A percentile compares a stretch with the other conserved stretches of the same genome.
Conservation (phyloP, 2,888 invertebrate genomes). For the Clanis bilineata region DNA sequence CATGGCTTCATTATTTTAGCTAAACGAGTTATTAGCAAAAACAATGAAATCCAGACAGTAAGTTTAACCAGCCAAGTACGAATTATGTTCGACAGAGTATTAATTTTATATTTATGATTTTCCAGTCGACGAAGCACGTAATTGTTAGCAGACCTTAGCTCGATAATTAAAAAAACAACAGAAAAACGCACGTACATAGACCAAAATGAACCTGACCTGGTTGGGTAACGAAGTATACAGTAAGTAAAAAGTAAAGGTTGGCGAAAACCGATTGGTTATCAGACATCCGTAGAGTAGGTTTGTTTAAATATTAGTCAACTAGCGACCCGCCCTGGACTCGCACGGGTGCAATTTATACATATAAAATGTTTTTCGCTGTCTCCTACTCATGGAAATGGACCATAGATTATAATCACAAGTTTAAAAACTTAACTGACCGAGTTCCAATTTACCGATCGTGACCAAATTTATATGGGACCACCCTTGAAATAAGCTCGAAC, state of each 20-base stretch:
- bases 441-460: too few relatives aligned
- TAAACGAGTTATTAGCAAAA: neutral
- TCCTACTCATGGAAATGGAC: too few relatives aligned
- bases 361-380: too few relatives aligned
- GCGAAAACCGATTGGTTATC: conserved; percentile 6
- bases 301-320: too few relatives aligned
- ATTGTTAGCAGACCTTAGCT: conserved; percentile 28
- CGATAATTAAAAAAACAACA: conserved; percentile 23
- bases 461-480: too few relatives aligned
- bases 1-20: neutral
- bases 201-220: conserved; percentile 36
- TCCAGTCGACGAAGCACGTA: neutral
- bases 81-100: neutral
- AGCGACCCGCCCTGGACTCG: too few relatives aligned
- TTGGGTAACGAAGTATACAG: conserved; percentile 26
- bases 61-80: neutral
- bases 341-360: too few relatives aligned
- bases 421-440: too few relatives aligned
- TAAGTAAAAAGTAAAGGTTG: conserved; percentile 4
- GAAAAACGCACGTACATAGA: conserved; percentile 2
- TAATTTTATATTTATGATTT: neutral
- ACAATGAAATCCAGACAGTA: too few relatives aligned
- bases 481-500: too few relatives aligned
- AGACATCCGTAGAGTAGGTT: neutral
- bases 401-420: too few relatives aligned